phyloP scores from a whole-genome alignment of 2,888 invertebrate genomes.

The Catocala fraxini region DNA sequence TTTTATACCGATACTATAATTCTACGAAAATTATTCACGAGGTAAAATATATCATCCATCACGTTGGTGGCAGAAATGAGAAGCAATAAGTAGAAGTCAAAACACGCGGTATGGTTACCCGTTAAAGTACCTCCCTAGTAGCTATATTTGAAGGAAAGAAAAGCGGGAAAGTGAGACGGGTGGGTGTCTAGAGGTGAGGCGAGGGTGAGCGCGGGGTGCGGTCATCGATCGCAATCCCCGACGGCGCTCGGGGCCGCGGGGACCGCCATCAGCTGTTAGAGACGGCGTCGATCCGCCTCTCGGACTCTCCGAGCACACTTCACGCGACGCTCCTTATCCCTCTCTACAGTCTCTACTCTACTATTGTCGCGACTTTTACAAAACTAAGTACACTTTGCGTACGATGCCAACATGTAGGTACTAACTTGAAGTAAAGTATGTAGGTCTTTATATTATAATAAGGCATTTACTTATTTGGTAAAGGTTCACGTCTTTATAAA shows the following conservation, averaged over 20 bases:
- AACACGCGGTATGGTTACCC: conserved; percentile 56
- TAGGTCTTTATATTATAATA: neutral
- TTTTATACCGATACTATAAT: conserved; percentile 7
- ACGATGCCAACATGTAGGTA: conserved; percentile 15
- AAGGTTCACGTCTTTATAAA: conserved; percentile 9
- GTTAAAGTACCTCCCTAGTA: conserved; percentile 45
- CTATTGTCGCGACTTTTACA: conserved; percentile 41
- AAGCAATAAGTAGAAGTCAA: conserved; percentile 55
- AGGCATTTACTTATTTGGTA: neutral
- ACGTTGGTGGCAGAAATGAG: conserved; percentile 59
- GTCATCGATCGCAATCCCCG: conserved; percentile 78
- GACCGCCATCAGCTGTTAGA: conserved; percentile 81
- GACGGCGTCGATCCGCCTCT: conserved; percentile 58
- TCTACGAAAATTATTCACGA: conserved; percentile 29
- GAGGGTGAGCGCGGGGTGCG: conserved; percentile 72
- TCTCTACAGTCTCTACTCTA: conserved; percentile 17
- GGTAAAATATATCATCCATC: conserved; percentile 61
- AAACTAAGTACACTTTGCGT: conserved; percentile 27
- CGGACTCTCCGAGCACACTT: conserved; percentile 45
- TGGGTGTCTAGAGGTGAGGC: conserved; percentile 71
- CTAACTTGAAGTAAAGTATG: neutral
- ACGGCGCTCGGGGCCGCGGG: conserved; percentile 58
- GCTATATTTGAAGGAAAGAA: conserved; percentile 72
- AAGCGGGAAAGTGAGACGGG: conserved; percentile 79
- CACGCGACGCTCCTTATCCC: conserved; percentile 41